Evolutionary conservation across 2,113 vertebrate genomes (phyloP).

Genomic region (Rallus limicola): DNA sequence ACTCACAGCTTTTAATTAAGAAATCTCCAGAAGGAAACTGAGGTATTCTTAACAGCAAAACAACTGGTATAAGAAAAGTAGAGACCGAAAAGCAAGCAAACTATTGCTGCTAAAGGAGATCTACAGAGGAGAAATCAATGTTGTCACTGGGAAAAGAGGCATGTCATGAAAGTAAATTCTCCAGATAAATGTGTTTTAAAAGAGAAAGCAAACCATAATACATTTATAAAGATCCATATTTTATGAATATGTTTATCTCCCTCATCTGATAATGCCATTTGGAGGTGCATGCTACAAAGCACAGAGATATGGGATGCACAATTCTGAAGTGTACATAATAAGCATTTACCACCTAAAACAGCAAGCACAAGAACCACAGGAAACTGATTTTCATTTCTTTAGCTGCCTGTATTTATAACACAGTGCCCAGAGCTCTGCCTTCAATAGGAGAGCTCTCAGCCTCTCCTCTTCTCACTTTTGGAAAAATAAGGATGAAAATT

Average conservation of each 20-base stretch:
- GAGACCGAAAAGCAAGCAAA: not conserved
- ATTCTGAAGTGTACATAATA: not conserved
- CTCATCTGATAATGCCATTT: not conserved
- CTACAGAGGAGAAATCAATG: not conserved
- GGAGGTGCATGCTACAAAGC: not conserved
- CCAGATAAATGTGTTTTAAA: not conserved
- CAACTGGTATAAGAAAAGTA: not conserved
- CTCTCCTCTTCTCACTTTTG: not conserved
- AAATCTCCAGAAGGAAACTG: constrained; percentile 26
- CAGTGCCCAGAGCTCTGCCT: not conserved
- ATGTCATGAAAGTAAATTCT: constrained; percentile 1
- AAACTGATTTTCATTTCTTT: not conserved
- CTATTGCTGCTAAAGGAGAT: not conserved
- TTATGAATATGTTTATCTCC: not conserved
- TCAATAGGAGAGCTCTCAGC: not conserved
- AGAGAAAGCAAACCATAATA: not conserved
- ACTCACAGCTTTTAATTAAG: constrained; percentile 24
- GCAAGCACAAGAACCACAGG: not conserved
- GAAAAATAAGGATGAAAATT: not conserved
- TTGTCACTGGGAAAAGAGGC: not conserved
- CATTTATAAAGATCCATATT: constrained; percentile 45
- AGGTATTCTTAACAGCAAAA: constrained; percentile 1
- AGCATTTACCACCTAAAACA: not conserved
- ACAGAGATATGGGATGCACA: not conserved
- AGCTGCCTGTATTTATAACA: not conserved